Percentiles rank a stretch among this genome's conserved stretches.
These are phyloP conservation scores for Rhopilema esculentum DNA, from an alignment of 30 jellyfish, hydroid and myxozoan genomes.

Conservation along the genomic window DNA sequence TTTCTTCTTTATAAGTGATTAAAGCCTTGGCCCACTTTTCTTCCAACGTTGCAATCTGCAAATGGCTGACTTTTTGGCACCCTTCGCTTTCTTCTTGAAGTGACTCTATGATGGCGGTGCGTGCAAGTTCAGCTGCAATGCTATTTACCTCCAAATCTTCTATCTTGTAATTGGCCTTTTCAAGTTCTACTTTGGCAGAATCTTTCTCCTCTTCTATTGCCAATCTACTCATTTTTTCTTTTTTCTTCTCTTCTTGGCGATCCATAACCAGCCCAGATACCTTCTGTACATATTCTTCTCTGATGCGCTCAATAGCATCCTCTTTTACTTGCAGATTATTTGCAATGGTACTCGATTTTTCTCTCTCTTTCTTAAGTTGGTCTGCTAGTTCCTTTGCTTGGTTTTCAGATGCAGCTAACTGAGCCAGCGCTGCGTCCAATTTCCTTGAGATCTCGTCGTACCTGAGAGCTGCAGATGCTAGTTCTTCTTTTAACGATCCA, in stretches of 20 bases:
- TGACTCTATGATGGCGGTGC: background rate
- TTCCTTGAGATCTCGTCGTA: background rate
- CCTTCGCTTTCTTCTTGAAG: background rate
- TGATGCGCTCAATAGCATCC: background rate
- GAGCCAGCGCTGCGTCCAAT: too few relatives aligned
- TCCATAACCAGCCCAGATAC: background rate
- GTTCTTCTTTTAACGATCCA: background rate
- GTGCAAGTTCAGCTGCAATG: background rate
- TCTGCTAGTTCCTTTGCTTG: too few relatives aligned
- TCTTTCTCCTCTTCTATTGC: background rate
- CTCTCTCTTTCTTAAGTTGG: background rate
- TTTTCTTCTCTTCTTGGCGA: background rate
- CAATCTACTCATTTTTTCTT: background rate
- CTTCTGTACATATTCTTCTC: background rate
- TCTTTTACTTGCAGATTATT: background rate
- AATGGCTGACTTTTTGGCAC: background rate
- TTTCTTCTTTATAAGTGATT: background rate
- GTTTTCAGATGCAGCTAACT: too few relatives aligned
- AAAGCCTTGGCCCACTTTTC: background rate
- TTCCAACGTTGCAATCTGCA: background rate
- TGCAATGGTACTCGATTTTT: background rate
- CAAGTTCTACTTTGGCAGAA: background rate
- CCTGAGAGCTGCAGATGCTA: background rate
- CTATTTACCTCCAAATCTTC: background rate
- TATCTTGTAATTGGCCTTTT: background rate